Percentiles rank a stretch among this genome's conserved stretches.
These are phyloP conservation scores for Sarcophaga carnaria DNA, from an alignment of 2,888 invertebrate species.

Conservation along the genomic window DNA sequence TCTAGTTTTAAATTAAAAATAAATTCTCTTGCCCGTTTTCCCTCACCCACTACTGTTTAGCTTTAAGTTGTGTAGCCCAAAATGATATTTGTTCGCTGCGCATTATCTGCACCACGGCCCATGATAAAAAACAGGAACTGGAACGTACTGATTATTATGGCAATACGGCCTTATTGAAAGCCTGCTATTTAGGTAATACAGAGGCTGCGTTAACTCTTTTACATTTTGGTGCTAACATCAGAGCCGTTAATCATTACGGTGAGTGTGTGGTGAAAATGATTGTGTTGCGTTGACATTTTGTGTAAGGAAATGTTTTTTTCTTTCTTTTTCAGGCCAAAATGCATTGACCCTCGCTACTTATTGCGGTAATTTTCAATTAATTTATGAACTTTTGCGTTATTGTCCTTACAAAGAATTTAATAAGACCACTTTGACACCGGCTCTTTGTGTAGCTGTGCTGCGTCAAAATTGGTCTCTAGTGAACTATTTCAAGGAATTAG, in stretches of 20 bases:
- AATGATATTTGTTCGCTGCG: conserved; percentile 74
- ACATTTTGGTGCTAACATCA: conserved; percentile 74
- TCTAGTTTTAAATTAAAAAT: too few relatives aligned
- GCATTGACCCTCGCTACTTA: conserved; percentile 79
- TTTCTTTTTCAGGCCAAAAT: conserved; percentile 76
- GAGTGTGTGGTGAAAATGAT: neutral
- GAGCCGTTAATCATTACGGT: conserved; percentile 79
- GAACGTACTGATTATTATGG: conserved; percentile 79
- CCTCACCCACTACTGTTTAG: conserved; percentile 61
- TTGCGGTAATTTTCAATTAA: conserved; percentile 74
- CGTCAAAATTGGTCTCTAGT: conserved; percentile 74
- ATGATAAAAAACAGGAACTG: conserved; percentile 69
- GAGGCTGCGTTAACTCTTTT: conserved; percentile 76
- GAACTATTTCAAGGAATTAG: conserved; percentile 72
- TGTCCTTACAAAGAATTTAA: conserved; percentile 79
- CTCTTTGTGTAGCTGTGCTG: conserved; percentile 78
- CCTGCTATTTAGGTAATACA: conserved; percentile 76
- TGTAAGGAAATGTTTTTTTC: neutral
- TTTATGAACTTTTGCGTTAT: conserved; percentile 74
- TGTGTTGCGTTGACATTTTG: neutral
- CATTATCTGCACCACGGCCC: conserved; percentile 73
- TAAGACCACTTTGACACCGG: conserved; percentile 78
- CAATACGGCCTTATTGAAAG: conserved; percentile 79
- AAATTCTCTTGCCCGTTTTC: neutral
- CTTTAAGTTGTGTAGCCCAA: conserved; percentile 72